These are phyloP conservation scores for Falco rusticolus DNA, from an alignment of 2,797 vertebrate species.

Conservation along the genomic window DNA sequence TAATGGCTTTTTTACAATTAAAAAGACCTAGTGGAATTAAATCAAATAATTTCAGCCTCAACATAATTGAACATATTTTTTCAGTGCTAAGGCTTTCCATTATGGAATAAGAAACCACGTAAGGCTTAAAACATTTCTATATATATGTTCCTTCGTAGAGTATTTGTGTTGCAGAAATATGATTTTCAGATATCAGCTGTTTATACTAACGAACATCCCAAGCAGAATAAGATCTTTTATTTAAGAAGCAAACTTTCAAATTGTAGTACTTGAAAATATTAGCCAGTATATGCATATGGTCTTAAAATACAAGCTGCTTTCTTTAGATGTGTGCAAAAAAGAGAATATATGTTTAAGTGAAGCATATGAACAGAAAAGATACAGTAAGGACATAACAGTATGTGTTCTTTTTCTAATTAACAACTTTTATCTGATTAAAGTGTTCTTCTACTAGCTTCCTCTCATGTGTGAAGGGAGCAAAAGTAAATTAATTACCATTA, in stretches of 20 bases:
- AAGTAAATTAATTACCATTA: slow-evolving; percentile 51
- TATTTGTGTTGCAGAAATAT: not conserved
- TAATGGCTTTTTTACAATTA: no score
- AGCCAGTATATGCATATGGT: not conserved
- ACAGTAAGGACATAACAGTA: not conserved
- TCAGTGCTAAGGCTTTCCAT: not conserved
- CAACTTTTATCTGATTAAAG: not conserved
- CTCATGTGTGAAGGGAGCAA: slow-evolving; percentile 12
- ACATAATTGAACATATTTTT: not conserved
- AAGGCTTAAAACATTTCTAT: not conserved
- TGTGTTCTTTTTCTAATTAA: slow-evolving; percentile 18
- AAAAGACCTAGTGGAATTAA: not conserved
- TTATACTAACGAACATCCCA: not conserved
- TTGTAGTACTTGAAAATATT: not conserved
- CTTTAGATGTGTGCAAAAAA: not conserved
- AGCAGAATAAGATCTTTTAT: not conserved
- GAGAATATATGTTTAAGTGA: not conserved
- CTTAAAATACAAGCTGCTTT: not conserved
- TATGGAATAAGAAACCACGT: not conserved
- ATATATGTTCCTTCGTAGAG: not conserved
- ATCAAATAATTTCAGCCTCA: not conserved
- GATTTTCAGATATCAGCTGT: not conserved
- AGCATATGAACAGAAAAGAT: not conserved
- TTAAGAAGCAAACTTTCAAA: not conserved
- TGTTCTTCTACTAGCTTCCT: not conserved